Evolutionary conservation across 2,797 vertebrate species (phyloP).

Genomic region (Echeneis naucrates): DNA sequence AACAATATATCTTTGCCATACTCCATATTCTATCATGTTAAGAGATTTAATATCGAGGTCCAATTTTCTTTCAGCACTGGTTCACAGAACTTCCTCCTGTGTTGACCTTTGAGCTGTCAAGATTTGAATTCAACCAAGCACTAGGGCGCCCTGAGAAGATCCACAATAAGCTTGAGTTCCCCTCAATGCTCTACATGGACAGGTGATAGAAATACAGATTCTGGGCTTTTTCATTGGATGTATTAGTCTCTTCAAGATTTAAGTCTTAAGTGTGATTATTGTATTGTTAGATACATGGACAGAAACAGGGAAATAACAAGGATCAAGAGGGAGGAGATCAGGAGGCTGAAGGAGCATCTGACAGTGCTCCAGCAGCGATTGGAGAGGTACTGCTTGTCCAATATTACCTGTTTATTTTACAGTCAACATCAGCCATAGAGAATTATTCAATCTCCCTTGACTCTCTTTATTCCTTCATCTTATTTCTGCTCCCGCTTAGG

Average conservation of each 20-base stretch:
- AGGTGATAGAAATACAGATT: slow-evolving; percentile 81
- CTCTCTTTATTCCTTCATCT: slow-evolving; percentile 9
- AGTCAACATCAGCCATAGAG: slow-evolving; percentile 9
- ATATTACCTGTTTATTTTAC: slow-evolving; percentile 15
- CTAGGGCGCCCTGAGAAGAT: slow-evolving; percentile 98
- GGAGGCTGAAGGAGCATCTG: slow-evolving; percentile 96
- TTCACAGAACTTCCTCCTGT: slow-evolving; percentile 98
- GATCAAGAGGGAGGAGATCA: slow-evolving; percentile 98
- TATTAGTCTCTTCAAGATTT: not conserved
- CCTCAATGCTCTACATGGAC: slow-evolving; percentile 97
- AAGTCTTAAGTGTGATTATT: slow-evolving; percentile 2
- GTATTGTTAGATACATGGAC: slow-evolving; percentile 93
- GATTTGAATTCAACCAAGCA: slow-evolving; percentile 99
- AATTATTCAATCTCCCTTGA: slow-evolving; percentile 6
- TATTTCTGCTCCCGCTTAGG: slow-evolving; percentile 79
- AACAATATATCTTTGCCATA: not conserved
- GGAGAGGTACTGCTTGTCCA: slow-evolving; percentile 88
- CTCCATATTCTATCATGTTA: not conserved
- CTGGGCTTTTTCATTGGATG: not conserved
- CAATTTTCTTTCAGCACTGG: slow-evolving; percentile 90
- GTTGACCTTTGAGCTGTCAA: slow-evolving; percentile 97
- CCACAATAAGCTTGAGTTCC: slow-evolving; percentile 99
- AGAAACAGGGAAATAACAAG: slow-evolving; percentile 96
- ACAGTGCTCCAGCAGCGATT: slow-evolving; percentile 96
- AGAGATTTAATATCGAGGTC: not conserved